A percentile compares a stretch with the other conserved stretches of the same genome.
These are phyloP conservation scores for Phalanger gymnotis DNA, from an alignment of 2,797 vertebrate species.

Conservation along the genomic window DNA sequence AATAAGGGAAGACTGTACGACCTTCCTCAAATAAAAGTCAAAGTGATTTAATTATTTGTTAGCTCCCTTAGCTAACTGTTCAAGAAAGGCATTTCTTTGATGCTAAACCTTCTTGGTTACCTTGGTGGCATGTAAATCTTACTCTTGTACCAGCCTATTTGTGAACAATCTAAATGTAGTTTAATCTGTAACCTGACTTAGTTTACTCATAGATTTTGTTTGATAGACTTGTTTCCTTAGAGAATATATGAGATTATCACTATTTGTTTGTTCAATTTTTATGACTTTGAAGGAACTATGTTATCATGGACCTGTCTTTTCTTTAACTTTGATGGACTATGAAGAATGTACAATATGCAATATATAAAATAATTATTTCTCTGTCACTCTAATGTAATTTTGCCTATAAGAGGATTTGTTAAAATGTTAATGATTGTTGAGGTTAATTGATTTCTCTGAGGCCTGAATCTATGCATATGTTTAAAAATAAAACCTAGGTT, in stretches of 20 bases:
- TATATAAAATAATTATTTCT: neutral
- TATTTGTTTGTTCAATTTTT: neutral
- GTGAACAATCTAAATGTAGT: neutral
- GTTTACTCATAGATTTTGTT: neutral
- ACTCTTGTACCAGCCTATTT: neutral
- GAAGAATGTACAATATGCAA: neutral
- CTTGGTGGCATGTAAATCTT: neutral
- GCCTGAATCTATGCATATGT: neutral
- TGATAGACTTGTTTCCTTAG: neutral
- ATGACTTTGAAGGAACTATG: neutral
- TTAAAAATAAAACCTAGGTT: neutral
- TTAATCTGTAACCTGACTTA: neutral
- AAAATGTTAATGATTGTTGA: neutral
- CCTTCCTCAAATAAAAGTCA: too few relatives aligned
- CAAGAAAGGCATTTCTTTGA: neutral
- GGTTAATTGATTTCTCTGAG: neutral
- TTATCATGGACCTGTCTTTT: neutral
- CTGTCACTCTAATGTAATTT: neutral
- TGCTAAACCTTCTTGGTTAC: neutral
- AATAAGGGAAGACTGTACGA: too few relatives aligned
- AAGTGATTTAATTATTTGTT: too few relatives aligned
- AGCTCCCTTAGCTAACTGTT: too few relatives aligned
- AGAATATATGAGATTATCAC: neutral
- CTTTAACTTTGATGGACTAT: neutral
- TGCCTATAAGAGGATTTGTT: neutral